Conservation (phyloP, 2,888 invertebrate genomes). For the Tolmerus cingulatus region DNA sequence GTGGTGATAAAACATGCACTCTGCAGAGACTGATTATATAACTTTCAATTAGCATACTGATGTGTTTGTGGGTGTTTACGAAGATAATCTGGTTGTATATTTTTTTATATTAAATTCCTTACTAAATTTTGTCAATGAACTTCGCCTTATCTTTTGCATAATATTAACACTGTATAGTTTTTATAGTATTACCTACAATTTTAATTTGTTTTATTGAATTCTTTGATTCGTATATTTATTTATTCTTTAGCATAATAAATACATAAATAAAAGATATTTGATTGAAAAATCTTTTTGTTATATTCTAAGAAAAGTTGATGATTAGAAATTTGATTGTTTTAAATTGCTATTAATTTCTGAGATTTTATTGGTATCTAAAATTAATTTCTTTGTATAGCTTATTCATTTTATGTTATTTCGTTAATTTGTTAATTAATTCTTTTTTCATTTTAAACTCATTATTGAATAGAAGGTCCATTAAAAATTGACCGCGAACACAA, state of each 20-base stretch:
- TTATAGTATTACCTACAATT: background rate
- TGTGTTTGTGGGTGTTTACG: background rate
- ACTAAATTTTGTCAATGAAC: background rate
- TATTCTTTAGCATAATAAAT: background rate
- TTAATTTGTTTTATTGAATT: background rate
- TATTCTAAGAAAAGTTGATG: background rate
- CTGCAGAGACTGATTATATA: background rate
- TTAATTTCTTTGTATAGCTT: background rate
- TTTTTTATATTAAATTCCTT: background rate
- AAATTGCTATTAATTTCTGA: background rate
- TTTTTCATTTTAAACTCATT: background rate
- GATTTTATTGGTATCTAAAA: background rate
- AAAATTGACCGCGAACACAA: background rate
- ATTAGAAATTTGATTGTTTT: background rate
- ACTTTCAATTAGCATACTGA: background rate
- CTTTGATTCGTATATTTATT: background rate
- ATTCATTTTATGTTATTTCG: no score
- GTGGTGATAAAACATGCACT: background rate
- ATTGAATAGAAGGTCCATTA: background rate
- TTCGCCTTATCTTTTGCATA: background rate
- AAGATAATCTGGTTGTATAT: background rate
- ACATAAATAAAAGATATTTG: background rate
- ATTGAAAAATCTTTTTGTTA: background rate
- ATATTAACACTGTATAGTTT: background rate
- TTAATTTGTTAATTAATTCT: background rate